phyloP scores from a whole-genome alignment of 2,888 invertebrate genomes.

The Pseudoips prasinana region DNA sequence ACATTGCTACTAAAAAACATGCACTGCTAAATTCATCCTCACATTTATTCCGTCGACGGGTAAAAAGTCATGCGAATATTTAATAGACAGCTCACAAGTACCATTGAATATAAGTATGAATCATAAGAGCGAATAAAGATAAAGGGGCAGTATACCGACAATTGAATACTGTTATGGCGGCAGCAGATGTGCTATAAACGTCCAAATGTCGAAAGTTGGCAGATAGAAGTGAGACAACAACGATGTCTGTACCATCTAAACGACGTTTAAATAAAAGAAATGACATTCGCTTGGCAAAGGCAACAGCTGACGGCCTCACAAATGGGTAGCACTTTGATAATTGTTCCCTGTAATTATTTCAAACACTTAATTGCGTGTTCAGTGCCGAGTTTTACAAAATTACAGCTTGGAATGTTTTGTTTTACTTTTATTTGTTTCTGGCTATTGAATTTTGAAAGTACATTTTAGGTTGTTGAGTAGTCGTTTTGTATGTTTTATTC shows the following conservation, averaged over 20 bases:
- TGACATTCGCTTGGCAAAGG: constrained; percentile 45
- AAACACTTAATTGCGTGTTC: constrained; percentile 55
- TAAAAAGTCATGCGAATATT: too few species aligned
- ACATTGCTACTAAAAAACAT: too few species aligned
- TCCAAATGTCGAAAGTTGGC: constrained; percentile 60
- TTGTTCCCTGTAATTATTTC: constrained; percentile 56
- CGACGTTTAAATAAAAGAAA: constrained; percentile 51
- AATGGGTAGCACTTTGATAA: constrained; percentile 51
- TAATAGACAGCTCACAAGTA: too few species aligned
- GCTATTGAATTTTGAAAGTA: too few species aligned
- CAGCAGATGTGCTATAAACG: constrained; percentile 64
- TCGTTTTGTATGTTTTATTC: too few species aligned
- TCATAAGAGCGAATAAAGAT: constrained; percentile 33
- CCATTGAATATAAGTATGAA: constrained; percentile 4
- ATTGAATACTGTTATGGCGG: constrained; percentile 33
- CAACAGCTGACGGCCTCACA: constrained; percentile 53
- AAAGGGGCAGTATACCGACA: constrained; percentile 43
- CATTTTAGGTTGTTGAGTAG: too few species aligned
- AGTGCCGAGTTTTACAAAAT: constrained; percentile 45
- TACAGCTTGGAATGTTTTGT: constrained; percentile 38
- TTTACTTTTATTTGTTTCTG: constrained; percentile 24
- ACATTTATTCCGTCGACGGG: too few species aligned
- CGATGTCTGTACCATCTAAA: constrained; percentile 32
- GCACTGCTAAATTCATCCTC: too few species aligned
- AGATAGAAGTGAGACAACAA: constrained; percentile 48